Percentiles rank a stretch among this genome's conserved stretches.
phyloP scores from a whole-genome alignment of 2,888 invertebrate genomes.

The Rhodophaea formosa region DNA sequence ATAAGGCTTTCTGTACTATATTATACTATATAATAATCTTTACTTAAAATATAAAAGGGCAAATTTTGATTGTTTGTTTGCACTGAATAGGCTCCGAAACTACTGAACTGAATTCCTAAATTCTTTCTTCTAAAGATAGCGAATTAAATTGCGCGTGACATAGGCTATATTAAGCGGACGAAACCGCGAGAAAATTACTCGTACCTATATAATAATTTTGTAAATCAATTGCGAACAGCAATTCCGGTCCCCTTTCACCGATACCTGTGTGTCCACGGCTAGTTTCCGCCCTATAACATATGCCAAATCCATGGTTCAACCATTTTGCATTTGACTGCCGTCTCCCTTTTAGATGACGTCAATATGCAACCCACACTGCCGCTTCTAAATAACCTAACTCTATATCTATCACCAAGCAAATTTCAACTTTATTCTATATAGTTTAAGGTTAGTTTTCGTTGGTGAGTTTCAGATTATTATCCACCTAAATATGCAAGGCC shows the following conservation, averaged over 20 bases:
- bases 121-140: too few relatives aligned
- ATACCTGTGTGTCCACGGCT: constrained; percentile 47
- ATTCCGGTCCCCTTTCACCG: background rate
- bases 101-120: too few relatives aligned
- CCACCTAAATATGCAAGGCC: constrained; percentile 30
- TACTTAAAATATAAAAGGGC: too few relatives aligned
- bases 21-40: too few relatives aligned
- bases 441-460: constrained; percentile 23
- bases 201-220: too few relatives aligned
- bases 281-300: constrained; percentile 76
- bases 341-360: constrained; percentile 78
- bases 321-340: constrained; percentile 77
- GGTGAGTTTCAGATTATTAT: constrained; percentile 17
- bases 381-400: constrained; percentile 37
- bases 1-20: too few relatives aligned
- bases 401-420: constrained; percentile 20
- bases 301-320: constrained; percentile 79
- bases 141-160: too few relatives aligned
- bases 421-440: background rate
- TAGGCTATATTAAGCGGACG: too few relatives aligned
- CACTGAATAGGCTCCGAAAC: too few relatives aligned
- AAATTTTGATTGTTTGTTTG: too few relatives aligned
- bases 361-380: constrained; percentile 62
- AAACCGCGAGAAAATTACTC: too few relatives aligned
- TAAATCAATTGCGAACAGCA: background rate